Conservation (phyloP, 2,888 invertebrate genomes). For the Ceramica pisi region DNA sequence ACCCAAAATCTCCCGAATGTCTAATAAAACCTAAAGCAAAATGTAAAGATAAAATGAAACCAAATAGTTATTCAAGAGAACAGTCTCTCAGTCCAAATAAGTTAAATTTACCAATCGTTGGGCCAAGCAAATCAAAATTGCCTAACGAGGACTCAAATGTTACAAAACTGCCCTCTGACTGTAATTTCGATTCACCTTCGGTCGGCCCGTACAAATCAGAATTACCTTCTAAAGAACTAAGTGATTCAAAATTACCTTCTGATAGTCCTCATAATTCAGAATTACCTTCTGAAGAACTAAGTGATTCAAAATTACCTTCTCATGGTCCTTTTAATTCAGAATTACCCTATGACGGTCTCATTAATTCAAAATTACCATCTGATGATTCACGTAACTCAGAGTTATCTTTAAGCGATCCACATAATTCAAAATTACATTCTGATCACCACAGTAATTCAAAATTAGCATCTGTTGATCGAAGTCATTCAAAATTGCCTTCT, state of each 20-base stretch:
- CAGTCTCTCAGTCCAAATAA: not conserved
- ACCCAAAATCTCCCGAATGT: too few relatives aligned
- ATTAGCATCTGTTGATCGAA: not conserved
- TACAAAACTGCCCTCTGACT: not conserved
- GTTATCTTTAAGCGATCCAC: too few relatives aligned
- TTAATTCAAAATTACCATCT: not conserved
- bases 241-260: not conserved
- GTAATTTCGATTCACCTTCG: not conserved
- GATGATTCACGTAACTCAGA: not conserved
- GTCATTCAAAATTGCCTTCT: not conserved
- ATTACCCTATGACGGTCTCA: not conserved
- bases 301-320: not conserved
- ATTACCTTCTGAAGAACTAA: not conserved
- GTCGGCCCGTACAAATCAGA: not conserved
- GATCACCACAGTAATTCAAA: not conserved
- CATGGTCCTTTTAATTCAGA: not conserved
- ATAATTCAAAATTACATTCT: not conserved
- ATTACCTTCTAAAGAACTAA: not conserved
- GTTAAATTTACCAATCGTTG: not conserved
- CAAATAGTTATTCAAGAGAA: not conserved
- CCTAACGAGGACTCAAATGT: not conserved
- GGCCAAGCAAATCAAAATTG: not conserved
- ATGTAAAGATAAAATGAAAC: not conserved
- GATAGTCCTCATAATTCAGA: not conserved
- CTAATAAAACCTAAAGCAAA: constrained; percentile 5